Percentiles rank a stretch among this genome's conserved stretches.
These are phyloP conservation scores for Physella acuta DNA, from an alignment of 1,140 invertebrate species.

Conservation along the genomic window DNA sequence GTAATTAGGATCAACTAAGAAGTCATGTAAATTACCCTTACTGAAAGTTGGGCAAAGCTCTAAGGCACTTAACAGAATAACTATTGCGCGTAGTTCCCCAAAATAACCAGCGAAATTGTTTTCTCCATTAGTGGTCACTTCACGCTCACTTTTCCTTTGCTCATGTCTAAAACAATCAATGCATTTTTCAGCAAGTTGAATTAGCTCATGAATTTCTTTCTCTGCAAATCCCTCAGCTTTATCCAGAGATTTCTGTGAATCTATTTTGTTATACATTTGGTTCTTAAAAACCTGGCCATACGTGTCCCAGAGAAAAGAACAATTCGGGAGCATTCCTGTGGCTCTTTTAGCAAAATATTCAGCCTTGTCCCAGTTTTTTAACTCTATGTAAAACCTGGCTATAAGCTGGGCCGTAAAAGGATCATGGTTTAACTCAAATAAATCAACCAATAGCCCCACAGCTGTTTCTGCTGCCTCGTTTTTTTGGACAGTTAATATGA, in stretches of 20 bases:
- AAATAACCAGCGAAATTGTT: slow-evolving; percentile 31
- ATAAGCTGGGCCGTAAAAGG: slow-evolving; percentile 39
- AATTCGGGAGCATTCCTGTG: slow-evolving; percentile 27
- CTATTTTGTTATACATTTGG: slow-evolving; percentile 26
- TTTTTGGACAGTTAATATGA: slow-evolving; percentile 31
- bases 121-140: slow-evolving; percentile 11
- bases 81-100: slow-evolving; percentile 31
- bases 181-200: slow-evolving; percentile 6
- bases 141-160: slow-evolving; percentile 15
- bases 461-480: slow-evolving; percentile 31
- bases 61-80: slow-evolving; percentile 19
- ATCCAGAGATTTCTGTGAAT: slow-evolving; percentile 17
- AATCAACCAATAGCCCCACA: slow-evolving; percentile 26
- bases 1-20: slow-evolving; percentile 22
- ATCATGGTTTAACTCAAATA: slow-evolving; percentile 32
- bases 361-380: slow-evolving; percentile 34
- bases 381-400: slow-evolving; percentile 36
- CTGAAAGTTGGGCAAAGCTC: slow-evolving; percentile 14
- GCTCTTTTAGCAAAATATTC: slow-evolving; percentile 31
- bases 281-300: slow-evolving; percentile 36
- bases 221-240: slow-evolving; percentile 5
- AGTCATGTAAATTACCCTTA: slow-evolving; percentile 24
- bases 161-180: slow-evolving; percentile 9
- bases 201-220: background rate
- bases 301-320: slow-evolving; percentile 40